These are phyloP conservation scores for Spisula solida DNA, from an alignment of 2,888 invertebrate genomes.

Conservation along the genomic window DNA sequence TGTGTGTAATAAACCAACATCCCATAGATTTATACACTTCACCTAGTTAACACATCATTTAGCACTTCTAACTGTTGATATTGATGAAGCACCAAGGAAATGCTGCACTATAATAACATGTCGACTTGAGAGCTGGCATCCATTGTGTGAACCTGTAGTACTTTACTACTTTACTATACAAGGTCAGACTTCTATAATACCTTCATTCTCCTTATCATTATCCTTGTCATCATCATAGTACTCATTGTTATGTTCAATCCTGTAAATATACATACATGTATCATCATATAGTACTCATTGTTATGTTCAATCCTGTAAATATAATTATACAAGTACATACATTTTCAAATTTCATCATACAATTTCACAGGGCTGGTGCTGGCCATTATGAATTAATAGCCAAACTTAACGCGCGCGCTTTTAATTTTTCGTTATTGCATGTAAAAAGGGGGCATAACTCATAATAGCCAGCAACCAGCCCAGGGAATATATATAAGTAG, in stretches of 20 bases:
- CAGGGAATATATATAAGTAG: no score
- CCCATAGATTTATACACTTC: background rate
- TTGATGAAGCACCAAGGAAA: background rate
- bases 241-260: constrained; percentile 86
- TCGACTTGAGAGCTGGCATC: background rate
- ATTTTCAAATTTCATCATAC: background rate
- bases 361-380: no score
- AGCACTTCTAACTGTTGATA: background rate
- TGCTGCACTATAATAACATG: background rate
- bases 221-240: constrained; percentile 87
- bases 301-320: constrained; percentile 84
- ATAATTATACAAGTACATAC: background rate
- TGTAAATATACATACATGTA: constrained; percentile 74
- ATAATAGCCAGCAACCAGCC: no score
- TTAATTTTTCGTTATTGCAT: no score
- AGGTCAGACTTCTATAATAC: constrained; percentile 85
- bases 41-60: background rate
- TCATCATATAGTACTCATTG: constrained; percentile 87
- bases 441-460: no score
- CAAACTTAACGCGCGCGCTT: no score
- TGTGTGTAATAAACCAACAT: background rate
- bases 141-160: background rate
- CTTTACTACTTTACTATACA: background rate
- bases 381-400: no score
- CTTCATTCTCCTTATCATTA: constrained; percentile 86